Conservation (phyloP, 2,888 invertebrate species). For the Lasius fuliginosus region DNA sequence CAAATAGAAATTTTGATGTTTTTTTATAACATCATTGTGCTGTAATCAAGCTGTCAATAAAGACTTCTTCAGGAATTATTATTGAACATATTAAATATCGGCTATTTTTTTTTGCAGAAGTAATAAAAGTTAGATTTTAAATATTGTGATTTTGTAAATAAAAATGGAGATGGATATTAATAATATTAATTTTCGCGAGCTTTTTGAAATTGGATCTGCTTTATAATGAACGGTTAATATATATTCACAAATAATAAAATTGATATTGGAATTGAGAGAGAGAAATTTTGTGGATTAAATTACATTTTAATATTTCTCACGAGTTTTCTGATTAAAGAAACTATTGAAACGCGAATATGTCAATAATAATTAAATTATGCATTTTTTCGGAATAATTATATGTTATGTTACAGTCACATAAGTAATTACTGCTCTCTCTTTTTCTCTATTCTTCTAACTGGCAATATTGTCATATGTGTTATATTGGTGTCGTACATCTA, state of each 20-base stretch:
- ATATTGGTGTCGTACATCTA: conserved; percentile 7
- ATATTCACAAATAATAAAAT: background rate
- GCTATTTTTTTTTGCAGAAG: background rate
- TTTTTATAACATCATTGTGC: background rate
- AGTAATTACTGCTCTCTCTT: background rate
- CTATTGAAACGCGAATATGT: background rate
- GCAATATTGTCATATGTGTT: background rate
- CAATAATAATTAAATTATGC: background rate
- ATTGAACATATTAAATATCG: background rate
- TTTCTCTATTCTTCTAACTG: background rate
- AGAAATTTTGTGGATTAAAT: conserved; percentile 1
- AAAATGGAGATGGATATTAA: background rate
- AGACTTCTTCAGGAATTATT: background rate
- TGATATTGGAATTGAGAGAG: background rate
- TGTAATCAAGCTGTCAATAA: background rate
- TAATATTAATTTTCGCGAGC: background rate
- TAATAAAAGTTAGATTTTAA: background rate
- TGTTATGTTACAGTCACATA: background rate
- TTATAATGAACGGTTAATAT: background rate
- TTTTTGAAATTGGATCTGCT: background rate
- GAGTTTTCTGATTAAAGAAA: background rate
- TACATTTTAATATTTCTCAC: background rate
- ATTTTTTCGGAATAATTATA: background rate
- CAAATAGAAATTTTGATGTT: background rate
- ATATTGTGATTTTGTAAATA: background rate